Conservation (phyloP, 2,797 vertebrate species). For the Phoebastria nigripes region DNA sequence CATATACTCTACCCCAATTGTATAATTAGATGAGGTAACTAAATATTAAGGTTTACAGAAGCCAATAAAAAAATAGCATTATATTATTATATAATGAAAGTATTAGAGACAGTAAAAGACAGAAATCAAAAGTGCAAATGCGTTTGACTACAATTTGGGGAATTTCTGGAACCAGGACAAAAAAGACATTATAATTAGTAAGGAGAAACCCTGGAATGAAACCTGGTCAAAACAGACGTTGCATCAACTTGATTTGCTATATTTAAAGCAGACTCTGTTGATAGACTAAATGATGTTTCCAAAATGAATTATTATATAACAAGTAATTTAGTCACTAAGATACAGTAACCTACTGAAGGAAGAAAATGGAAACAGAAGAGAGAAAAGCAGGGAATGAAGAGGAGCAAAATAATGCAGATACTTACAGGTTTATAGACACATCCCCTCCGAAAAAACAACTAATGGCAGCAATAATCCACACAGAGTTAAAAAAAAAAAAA, state of each 20-base stretch:
- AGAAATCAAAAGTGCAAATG: not conserved
- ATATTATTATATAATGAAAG: not conserved
- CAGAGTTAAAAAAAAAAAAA: not conserved
- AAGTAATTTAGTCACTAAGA: not conserved
- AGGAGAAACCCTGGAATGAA: not conserved
- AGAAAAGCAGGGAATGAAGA: not conserved
- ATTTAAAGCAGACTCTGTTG: not conserved
- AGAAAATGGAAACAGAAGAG: not conserved
- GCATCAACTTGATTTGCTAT: not conserved
- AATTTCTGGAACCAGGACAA: not conserved
- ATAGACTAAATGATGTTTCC: not conserved
- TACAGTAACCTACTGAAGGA: not conserved
- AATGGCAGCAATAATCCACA: conserved; percentile 58
- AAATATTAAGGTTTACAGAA: not conserved
- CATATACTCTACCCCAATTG: not conserved
- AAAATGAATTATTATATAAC: not conserved
- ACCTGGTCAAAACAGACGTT: not conserved
- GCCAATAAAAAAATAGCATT: not conserved
- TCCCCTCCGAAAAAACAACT: conserved; percentile 88
- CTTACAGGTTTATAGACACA: conserved; percentile 84
- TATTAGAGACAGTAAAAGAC: not conserved
- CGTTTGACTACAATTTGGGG: not conserved
- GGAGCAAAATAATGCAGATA: conserved; percentile 53
- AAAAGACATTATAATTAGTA: not conserved
- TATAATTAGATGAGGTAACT: not conserved